Base-by-base conservation (phyloP, 2,113 vertebrate species). In the Myotis lucifugus region DNA sequence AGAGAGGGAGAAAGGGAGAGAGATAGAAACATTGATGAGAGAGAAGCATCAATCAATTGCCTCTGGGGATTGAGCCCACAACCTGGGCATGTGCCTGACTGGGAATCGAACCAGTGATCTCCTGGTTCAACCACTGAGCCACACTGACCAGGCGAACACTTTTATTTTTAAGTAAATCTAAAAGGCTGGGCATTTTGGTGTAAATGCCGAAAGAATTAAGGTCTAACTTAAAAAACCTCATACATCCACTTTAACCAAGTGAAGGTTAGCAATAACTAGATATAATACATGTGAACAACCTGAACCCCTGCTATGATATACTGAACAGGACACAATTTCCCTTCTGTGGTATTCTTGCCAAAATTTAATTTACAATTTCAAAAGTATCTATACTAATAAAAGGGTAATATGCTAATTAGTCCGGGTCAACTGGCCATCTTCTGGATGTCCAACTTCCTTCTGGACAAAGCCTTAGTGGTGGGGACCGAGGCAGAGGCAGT, bases 91-190 rank as follows among this genome's bases (percentile, higher is more conserved):
- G 4, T 61, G 25, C 59, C 59, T 61, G 25, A 61, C 25, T 27
- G 59, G 23, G 11, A 61, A 61, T 61, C 5, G 59, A 61, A 61
- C 59, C 10, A 61, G 23, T 61, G 23, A 27, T 61, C 59, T 61
- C 9, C 59, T 61, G 59, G 59, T 61, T 61, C 59, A 61, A 61
- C 59, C 59, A 61, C 59, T 61, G 23, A 61, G 25, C 25, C 4
- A 61, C 59, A 61, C 59, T 61, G 59, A 25, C 59, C 25, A 61
- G 59, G 59, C 1, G 10, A 61, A 61, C 1, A 11, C 8, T 88
- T 87, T 61, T 87, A 56, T 86, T 70, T 32, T 69, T 79, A 81
- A 93, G 14, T 88, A 83, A 94, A 69, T 79, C 19, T 79, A 77
- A 85, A 72, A 54, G 2, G 3, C 32, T 66, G 5, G 69, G 2